A percentile compares a stretch with the other conserved stretches of the same genome.
Conservation (phyloP, 2,797 vertebrate genomes). For the Alauda arvensis region DNA sequence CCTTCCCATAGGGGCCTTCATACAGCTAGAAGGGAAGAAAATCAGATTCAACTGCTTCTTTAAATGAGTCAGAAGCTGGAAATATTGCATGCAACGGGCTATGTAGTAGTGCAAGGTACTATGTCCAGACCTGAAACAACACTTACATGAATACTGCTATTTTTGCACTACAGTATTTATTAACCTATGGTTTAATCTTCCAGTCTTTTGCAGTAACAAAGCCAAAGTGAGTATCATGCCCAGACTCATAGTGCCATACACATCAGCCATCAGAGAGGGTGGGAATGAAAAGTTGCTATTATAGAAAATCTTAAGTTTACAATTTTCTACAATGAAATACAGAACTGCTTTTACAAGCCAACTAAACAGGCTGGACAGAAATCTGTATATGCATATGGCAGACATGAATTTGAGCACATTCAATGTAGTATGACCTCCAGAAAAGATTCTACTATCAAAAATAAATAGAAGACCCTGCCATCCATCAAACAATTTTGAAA, state of each 20-base stretch:
- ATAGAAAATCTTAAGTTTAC: not conserved
- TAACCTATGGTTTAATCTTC: not conserved
- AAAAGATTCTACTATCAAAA: not conserved
- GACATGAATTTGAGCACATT: not conserved
- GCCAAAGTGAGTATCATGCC: not conserved
- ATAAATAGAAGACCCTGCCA: not conserved
- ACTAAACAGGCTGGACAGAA: not conserved
- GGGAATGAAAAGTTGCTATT: not conserved
- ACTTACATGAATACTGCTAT: not conserved
- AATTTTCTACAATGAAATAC: not conserved
- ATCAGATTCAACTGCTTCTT: not conserved
- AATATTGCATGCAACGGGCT: not conserved
- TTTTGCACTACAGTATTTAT: not conserved
- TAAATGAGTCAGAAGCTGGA: not conserved
- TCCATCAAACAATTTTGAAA: not conserved
- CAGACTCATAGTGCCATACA: not conserved
- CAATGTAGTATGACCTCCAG: not conserved
- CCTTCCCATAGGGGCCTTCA: not conserved
- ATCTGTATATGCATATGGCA: not conserved
- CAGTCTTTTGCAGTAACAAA: not conserved
- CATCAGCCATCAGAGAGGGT: not conserved
- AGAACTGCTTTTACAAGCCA: not conserved
- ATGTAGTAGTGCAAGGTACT: not conserved
- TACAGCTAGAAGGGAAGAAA: not conserved
- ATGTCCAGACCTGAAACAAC: not conserved